Percentiles rank a stretch among this genome's conserved stretches.
These are phyloP conservation scores for Enteromius radiatus DNA, from an alignment of 2,797 vertebrate genomes.

Conservation along the genomic window DNA sequence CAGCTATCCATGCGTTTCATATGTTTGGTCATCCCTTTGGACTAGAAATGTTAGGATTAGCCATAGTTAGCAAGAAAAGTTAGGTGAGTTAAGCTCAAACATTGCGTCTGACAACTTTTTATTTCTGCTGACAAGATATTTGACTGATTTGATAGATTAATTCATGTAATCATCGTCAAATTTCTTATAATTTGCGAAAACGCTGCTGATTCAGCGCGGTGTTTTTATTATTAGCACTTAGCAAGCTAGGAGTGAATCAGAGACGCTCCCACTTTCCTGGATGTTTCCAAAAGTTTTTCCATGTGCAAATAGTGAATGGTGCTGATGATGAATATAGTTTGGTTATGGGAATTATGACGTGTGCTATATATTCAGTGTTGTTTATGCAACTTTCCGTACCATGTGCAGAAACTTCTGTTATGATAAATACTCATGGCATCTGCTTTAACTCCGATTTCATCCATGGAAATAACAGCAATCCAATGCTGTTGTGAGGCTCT, in stretches of 20 bases:
- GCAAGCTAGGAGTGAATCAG: slow-evolving; percentile 11
- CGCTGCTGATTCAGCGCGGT: background rate
- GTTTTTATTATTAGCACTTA: slow-evolving; percentile 38
- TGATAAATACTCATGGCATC: background rate
- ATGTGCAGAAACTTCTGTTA: background rate
- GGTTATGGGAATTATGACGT: background rate
- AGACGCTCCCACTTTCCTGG: background rate
- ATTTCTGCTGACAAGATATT: too few relatives aligned
- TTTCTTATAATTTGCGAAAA: background rate
- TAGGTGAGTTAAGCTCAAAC: background rate
- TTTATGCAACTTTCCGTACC: background rate
- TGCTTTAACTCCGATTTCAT: background rate
- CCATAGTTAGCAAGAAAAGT: slow-evolving; percentile 28
- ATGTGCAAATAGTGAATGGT: background rate
- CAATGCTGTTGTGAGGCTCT: background rate
- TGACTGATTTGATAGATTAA: background rate
- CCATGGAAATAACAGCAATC: background rate
- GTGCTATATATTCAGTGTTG: background rate
- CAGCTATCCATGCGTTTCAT: background rate
- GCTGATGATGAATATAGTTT: background rate
- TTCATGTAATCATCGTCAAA: background rate
- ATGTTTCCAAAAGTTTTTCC: background rate
- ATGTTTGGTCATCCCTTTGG: background rate
- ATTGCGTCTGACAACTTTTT: background rate
- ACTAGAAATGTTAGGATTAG: slow-evolving; percentile 12